Base-by-base conservation (phyloP, 2,888 invertebrate species). In the Dinocampus coccinellae region DNA sequence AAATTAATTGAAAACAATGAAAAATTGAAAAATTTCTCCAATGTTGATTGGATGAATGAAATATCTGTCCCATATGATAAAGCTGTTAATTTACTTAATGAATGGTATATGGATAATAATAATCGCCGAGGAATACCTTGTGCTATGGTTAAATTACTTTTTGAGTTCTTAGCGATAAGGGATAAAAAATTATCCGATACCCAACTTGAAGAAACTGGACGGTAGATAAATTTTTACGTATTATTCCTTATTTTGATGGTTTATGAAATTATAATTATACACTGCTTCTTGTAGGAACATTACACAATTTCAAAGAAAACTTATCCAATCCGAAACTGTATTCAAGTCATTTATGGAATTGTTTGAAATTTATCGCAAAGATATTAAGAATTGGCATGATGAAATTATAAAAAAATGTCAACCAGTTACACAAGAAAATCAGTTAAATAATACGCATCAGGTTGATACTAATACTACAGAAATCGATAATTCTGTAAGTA, bases 91-190 rank as follows among this genome's bases (percentile, higher is more conserved):
- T 86, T 88, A 24, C 90, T 88, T 77, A 81, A 89, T 6, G 80
- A 85, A 57, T 87, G 89, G 77, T 89, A 87, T 76, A 88, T 86
- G 78, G 84, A 77, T 69, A 63, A 88, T 85, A 84, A 89, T 33
- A 29, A 88, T 61, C 87, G 87, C 69, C 88, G 88, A 79, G 85
- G 85, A 26, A 88, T 85, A 52, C 89, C 89, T 76, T 85, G 86
- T 69, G 89, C 90, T 53, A 91, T 92, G 79, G 89, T 90, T 24
- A 90, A 90, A 81, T 83, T 90, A 58, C 87, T 91, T 39, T 91
- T 91, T 75, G 88, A 90, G 69, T 90, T 90, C 72, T 84, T 92
- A 0, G 90, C 90, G 82, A 81, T 89, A 3, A 88, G 91, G 76
- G 90, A 89, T 76, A 88, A 86, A 78, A 88, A 91, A 71, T 81